Percentiles rank a stretch among this genome's conserved stretches.
Conservation (phyloP, 2,888 invertebrate genomes). For the Adelognathus sp. region DNA sequence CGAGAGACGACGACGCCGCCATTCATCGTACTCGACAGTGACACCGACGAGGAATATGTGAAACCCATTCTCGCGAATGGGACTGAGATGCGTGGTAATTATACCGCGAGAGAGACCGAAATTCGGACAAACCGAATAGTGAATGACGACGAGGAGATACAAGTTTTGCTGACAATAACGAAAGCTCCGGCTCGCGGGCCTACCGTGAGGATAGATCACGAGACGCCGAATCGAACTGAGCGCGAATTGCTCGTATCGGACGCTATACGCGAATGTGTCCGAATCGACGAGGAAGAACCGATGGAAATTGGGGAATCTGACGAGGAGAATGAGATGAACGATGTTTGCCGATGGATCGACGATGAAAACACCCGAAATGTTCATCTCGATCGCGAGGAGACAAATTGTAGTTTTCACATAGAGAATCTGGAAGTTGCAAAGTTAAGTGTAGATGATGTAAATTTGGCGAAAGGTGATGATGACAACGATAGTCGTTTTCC, state of each 20-base stretch:
- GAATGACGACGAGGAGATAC: conserved; percentile 36
- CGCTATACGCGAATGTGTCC: conserved; percentile 46
- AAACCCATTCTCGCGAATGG: not conserved
- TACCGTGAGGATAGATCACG: conserved; percentile 61
- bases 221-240: conserved; percentile 63
- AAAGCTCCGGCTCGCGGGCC: conserved; percentile 35
- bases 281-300: conserved; percentile 15
- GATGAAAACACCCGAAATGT: not conserved
- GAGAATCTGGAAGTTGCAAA: conserved; percentile 27
- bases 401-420: conserved; percentile 44
- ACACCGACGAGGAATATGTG: not conserved
- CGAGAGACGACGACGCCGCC: not conserved
- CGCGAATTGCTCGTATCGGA: conserved; percentile 57
- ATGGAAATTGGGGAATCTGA: not conserved
- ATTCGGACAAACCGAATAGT: not conserved
- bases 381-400: conserved; percentile 40
- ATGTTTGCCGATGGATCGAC: not conserved
- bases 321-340: not conserved
- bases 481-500: too few species aligned
- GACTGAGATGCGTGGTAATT: not conserved
- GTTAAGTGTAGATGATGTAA: not conserved
- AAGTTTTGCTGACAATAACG: conserved; percentile 51
- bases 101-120: not conserved
- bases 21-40: conserved; percentile 2
- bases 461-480: not conserved